Evolutionary conservation across 2,888 invertebrate species (phyloP), one percentile per base, ranked within the genome.

Genomic region (Emesis furor): DNA sequence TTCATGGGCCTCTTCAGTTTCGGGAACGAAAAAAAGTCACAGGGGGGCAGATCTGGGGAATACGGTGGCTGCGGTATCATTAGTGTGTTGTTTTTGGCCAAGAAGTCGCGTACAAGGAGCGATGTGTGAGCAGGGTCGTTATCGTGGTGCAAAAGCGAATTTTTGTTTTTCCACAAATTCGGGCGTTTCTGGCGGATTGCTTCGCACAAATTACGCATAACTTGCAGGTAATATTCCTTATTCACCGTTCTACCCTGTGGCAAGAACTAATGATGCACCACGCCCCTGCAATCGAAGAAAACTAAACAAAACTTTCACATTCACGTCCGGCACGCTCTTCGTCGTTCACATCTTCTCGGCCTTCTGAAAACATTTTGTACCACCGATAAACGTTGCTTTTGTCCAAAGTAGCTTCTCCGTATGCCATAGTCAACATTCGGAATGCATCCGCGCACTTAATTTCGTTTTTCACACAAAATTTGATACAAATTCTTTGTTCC

Each of bases 1-100:
- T 84, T 85, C 73, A 87, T 74, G 68, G 83, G 78, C 77, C 74
- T 84, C 79, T 89, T 88, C 30, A 89, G 69, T 83, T 85, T 85
- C 37, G 79, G 84, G 78, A 88, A 90, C 67, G 85, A 74, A 67
- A 89, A 89, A 85, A 85, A 88, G 83, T 87, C 83, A 80, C 85
- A 83, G 55, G 84, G 74, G 72, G 78, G 65, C 79, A 82, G 55
- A 55, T 55, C 55, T 55, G 78, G 80, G 30, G 82, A 82, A 82
- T 82, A 80, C 73, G 78, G 75, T 78, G 76, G 79, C 73, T 80
- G 83, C 68, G 78, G 77, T 73, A 82, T 74, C 42, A 80, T 82
- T 79, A 69, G 30, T 32, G 78, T 82, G 72, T 78, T 82, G 74
- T 82, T 86, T 83, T 82, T 83, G 76, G 81, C 78, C 82, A 85